A percentile compares a stretch with the other conserved stretches of the same genome.
These are phyloP conservation scores for Epinotia ramella DNA, from an alignment of 2,888 invertebrate genomes.

Conservation along the genomic window DNA sequence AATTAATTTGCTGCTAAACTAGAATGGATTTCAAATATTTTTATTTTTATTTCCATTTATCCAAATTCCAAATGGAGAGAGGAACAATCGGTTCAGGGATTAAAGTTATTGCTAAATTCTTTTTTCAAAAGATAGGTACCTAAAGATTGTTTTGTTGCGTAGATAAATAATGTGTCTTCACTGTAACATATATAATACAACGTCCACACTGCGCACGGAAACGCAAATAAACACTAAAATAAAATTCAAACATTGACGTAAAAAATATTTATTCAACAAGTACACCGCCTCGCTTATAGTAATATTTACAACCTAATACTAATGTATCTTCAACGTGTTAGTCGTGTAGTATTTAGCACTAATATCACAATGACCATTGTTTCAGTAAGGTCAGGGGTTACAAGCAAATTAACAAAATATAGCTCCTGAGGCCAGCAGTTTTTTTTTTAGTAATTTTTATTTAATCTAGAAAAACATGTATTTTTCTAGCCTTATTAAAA, in stretches of 20 bases:
- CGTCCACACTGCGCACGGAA: conserved; percentile 15
- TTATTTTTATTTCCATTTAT: neutral
- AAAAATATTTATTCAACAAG: conserved; percentile 43
- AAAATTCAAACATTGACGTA: conserved; percentile 35
- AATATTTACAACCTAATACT: conserved; percentile 46
- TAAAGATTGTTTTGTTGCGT: neutral
- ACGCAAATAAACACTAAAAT: conserved; percentile 32
- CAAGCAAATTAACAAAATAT: neutral
- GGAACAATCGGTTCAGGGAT: too few species aligned
- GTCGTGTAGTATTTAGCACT: conserved; percentile 50
- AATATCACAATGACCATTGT: conserved; percentile 58
- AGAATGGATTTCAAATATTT: neutral
- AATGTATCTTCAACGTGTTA: conserved; percentile 44
- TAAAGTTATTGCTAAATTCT: too few species aligned
- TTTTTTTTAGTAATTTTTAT: neutral
- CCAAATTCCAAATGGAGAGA: too few species aligned
- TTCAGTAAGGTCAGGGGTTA: conserved; percentile 18
- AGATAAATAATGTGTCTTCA: neutral
- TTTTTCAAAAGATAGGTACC: too few species aligned
- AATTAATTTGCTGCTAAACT: too few species aligned
- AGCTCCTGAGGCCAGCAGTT: conserved; percentile 1
- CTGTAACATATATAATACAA: neutral
- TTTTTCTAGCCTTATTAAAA: neutral
- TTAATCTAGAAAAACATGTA: neutral
- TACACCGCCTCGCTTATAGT: conserved; percentile 46